Conservation (phyloP, 2,888 invertebrate genomes). For the Eilema caniola region DNA sequence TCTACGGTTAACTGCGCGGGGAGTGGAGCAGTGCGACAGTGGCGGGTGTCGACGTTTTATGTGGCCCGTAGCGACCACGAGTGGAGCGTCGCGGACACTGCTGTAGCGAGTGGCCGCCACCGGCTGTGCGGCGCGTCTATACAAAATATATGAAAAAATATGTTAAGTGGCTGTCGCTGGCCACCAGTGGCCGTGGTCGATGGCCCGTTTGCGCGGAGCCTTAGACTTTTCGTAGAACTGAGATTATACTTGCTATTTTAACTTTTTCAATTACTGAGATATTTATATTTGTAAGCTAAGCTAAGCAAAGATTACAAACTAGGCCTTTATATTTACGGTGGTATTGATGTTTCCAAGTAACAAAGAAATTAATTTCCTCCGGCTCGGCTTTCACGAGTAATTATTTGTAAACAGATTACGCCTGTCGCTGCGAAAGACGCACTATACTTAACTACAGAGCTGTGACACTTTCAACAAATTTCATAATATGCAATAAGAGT, state of each 20-base stretch:
- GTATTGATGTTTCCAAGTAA: slow-evolving; percentile 66
- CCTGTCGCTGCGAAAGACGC: slow-evolving; percentile 71
- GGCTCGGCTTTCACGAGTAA: slow-evolving; percentile 81
- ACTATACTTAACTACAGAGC: slow-evolving; percentile 58
- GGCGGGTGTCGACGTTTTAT: no score
- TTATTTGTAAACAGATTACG: slow-evolving; percentile 84
- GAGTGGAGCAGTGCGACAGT: no score
- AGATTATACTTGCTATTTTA: background rate
- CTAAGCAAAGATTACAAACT: slow-evolving; percentile 49
- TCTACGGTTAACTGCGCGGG: no score
- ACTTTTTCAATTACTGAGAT: background rate
- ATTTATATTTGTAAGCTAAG: background rate
- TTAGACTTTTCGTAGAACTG: background rate
- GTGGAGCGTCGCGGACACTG: no score
- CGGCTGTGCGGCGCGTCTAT: no score
- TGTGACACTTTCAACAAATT: slow-evolving; percentile 34
- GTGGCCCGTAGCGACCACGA: no score
- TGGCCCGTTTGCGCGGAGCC: no score
- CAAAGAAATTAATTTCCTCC: slow-evolving; percentile 81
- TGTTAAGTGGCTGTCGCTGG: no score
- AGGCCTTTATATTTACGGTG: slow-evolving; percentile 9
- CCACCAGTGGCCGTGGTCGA: no score
- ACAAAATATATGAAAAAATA: no score
- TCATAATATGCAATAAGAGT: slow-evolving; percentile 12
- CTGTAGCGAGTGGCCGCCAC: no score